Base-by-base conservation (phyloP, 2,888 invertebrate genomes). In the Troides oblongomaculatus region DNA sequence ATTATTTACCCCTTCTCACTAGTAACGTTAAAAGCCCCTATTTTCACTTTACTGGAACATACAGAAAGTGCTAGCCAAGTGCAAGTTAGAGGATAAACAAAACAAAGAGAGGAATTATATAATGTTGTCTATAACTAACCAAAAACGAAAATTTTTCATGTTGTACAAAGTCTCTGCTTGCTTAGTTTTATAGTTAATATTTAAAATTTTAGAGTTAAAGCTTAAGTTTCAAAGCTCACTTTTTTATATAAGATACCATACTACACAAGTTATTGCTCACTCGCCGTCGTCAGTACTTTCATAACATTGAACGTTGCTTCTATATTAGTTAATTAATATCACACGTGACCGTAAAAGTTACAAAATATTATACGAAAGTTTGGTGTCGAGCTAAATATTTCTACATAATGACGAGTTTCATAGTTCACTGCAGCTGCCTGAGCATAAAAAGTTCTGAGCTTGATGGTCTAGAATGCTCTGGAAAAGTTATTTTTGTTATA, bases 241-340 rank as follows among this genome's bases (percentile, higher is more conserved):
- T 10, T 18, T 50, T 50, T 2, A 12, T 2, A 50, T 14, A 50
- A 18, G 2, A 50, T 17, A 50, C 18, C 17, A 2, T 17, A 17
- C 50, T 39, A 39, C 50, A 14, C 50, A 50, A 50, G 2, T 50
- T 50, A 14, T 50, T 2, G 14, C 18, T 50, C 39, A 5, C 50
- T 18, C 10, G 8, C 12, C 60, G 36, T 60, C 18, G 12, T 8
- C 43, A n/a, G 43, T 10, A n/a, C 61, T 57, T 25, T 30, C 12
- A 10, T 59, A 30, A 17, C 30, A 8, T 59, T 64, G 8, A 18
- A 64, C 21, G 43, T 64, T 57, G 57, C 43, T 23, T 58, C 58
- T 58, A 43, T 59, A 60, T 66, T 36, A 63, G 63, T 25, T 62
- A 56, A 68, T 68, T 68, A 63, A 59, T 68, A 64, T 64, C 66